A percentile compares a stretch with the other conserved stretches of the same genome.
Conservation (phyloP, 2,113 vertebrate species). For the Pedionomus torquatus region DNA sequence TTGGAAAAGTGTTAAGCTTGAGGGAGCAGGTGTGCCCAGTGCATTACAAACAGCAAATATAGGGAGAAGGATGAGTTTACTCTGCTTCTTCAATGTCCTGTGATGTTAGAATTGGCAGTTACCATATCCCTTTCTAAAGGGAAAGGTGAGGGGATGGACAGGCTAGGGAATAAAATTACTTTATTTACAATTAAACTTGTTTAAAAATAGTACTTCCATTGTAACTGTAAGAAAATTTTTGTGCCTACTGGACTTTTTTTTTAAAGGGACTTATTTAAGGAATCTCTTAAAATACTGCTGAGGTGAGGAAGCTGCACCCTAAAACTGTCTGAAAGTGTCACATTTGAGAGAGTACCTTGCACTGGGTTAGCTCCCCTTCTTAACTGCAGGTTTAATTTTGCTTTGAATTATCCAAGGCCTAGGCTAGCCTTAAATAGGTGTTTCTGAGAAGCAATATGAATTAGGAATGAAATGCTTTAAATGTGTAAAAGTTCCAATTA, state of each 20-base stretch:
- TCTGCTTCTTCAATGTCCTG: neutral
- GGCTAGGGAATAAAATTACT: neutral
- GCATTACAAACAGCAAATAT: neutral
- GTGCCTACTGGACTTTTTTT: conserved; percentile 1
- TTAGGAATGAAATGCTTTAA: conserved; percentile 20
- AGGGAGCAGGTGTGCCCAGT: neutral
- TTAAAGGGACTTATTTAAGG: neutral
- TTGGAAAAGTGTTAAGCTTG: neutral
- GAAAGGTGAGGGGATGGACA: neutral
- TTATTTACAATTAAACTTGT: neutral
- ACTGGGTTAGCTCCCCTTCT: neutral
- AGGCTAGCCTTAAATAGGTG: conserved; percentile 21
- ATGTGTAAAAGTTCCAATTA: neutral
- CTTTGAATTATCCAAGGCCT: neutral
- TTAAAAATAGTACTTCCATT: neutral
- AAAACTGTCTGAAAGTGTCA: neutral
- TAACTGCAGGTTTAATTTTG: neutral
- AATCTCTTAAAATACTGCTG: neutral
- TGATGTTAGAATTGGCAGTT: neutral
- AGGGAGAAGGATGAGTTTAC: neutral
- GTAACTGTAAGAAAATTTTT: conserved; percentile 1
- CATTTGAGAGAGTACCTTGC: neutral
- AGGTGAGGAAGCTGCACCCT: neutral
- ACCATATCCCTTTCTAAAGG: neutral
- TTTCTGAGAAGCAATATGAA: conserved; percentile 42